phyloP scores from a whole-genome alignment of 2,888 invertebrate species.

The Stenotaenia linearis region DNA sequence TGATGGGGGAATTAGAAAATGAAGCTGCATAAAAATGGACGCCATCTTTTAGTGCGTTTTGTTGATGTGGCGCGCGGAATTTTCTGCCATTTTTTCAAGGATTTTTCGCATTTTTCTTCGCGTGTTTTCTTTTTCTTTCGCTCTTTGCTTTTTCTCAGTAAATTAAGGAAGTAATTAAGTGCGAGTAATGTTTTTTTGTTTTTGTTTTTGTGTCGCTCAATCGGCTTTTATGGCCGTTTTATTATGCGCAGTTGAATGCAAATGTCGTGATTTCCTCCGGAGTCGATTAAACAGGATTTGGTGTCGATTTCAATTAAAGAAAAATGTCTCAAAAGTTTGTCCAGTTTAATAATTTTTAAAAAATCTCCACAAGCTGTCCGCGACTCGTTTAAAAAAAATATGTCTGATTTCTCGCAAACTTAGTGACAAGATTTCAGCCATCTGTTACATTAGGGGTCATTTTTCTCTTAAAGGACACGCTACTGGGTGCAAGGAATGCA shows the following conservation, averaged over 20 bases:
- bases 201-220: no score
- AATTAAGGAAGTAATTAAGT: not conserved
- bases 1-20: conserved; percentile 9
- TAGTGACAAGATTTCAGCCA: conserved; percentile 23
- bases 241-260: not conserved
- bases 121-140: not conserved
- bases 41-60: not conserved
- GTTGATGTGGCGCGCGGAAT: not conserved
- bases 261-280: not conserved
- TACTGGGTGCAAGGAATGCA: conserved; percentile 26
- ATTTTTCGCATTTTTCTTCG: not conserved
- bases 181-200: not conserved
- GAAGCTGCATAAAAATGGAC: not conserved
- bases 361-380: no score
- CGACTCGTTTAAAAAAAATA: not conserved
- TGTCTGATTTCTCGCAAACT: not conserved
- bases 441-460: conserved; percentile 24
- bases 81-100: not conserved
- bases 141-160: not conserved
- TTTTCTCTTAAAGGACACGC: not conserved
- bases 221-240: no score
- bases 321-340: no score
- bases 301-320: no score
- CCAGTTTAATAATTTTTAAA: no score
- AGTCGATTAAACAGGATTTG: no score